Base-by-base conservation (phyloP, 2,113 vertebrate genomes). In the Genyomyrus donnyi region DNA sequence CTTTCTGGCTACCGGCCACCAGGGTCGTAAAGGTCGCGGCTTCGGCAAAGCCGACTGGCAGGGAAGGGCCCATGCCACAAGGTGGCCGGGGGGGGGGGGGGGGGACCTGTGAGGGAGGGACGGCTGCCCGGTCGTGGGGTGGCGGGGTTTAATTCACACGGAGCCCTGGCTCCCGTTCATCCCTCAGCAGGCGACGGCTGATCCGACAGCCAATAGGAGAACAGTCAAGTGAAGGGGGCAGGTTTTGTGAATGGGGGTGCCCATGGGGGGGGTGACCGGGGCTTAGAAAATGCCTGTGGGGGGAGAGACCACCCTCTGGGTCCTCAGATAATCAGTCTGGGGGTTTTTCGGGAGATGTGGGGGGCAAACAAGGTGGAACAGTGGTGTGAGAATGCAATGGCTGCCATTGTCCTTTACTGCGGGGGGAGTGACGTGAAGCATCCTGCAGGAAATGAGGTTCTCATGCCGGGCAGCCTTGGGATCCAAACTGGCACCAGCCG, bases 391-490 rank as follows among this genome's bases (percentile, higher is more conserved):
- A 87, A 85, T 17, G 45, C 9, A 84, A 89, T 91, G 89, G 87
- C 10, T 91, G 87, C 62, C 62, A 91, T 93, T 91, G 92, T 93
- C 86, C 90, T 90, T 89, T 3, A 46, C 91, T 83, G 91, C 90
- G 92, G 94, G 93, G 95, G 95, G 95, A 95, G 90, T 91, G 90
- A 84, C 56, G 66, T 56, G 46, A 39, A 87, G 88, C 87, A 90
- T 58, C 56, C 70, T 91, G 85, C 89, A 91, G 92, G 93, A 94
- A 92, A 77, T 2, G 35, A 89, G 87, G 74, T 91, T 92, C 91
- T 92, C 91, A 91, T 49, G 83, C 31, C 35, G 86, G 90, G 45
- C 53, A 49, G 70, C 39, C 42, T 80, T 74, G 88, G 56, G 35
- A 77, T 77, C 31, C 15, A 42, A 19, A 77, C 31, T 62, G 87